Evolutionary conservation across 2,888 invertebrate genomes (phyloP).

Genomic region (Brenthis daphne): DNA sequence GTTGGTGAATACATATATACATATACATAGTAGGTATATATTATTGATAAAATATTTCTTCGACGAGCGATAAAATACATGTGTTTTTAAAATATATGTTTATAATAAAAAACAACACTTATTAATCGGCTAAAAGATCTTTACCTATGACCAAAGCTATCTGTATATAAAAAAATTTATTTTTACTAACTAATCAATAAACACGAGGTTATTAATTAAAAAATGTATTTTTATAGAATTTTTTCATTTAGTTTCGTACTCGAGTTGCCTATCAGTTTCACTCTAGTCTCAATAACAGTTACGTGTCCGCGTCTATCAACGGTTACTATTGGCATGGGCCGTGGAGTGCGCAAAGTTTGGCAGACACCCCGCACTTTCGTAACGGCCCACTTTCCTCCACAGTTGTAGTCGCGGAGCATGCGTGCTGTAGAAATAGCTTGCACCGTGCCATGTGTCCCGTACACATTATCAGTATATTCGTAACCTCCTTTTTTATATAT

Average conservation of each 20-base stretch:
- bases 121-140: too few relatives aligned
- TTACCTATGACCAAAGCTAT: too few relatives aligned
- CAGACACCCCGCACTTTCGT: conserved; percentile 40
- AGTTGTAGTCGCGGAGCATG: conserved; percentile 11
- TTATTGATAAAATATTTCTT: too few relatives aligned
- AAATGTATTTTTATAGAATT: not conserved
- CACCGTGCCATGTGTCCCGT: not conserved
- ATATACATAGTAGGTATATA: not conserved
- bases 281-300: conserved; percentile 3
- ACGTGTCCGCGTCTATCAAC: conserved; percentile 18
- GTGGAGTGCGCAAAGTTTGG: conserved; percentile 38
- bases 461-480: not conserved
- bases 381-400: conserved; percentile 33
- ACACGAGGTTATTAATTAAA: too few relatives aligned
- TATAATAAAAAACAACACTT: too few relatives aligned
- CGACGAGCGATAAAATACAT: too few relatives aligned
- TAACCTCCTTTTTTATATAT: too few relatives aligned
- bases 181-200: too few relatives aligned
- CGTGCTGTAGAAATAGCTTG: conserved; percentile 1
- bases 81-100: too few relatives aligned
- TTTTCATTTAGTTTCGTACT: too few relatives aligned
- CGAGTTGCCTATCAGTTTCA: not conserved
- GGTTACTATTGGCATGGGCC: conserved; percentile 25
- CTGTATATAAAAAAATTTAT: too few relatives aligned
- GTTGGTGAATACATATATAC: not conserved